These are phyloP conservation scores for Luidia sarsii DNA, from an alignment of 53 echinoderm and acorn worm species.

Conservation along the genomic window DNA sequence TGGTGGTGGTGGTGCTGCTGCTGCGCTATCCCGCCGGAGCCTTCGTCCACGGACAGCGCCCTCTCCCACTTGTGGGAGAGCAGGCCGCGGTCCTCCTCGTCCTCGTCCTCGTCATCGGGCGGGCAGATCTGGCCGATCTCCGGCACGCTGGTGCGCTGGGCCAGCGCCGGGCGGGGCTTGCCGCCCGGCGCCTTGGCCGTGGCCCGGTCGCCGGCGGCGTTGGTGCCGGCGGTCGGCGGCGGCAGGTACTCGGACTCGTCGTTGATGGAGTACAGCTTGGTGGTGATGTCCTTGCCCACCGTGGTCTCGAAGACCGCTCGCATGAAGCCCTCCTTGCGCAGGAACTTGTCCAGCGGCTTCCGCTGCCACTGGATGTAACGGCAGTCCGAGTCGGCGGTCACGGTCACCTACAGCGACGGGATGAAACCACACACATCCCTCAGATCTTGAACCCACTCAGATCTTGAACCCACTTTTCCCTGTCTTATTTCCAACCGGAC, in stretches of 20 bases:
- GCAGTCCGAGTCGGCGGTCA: conserved; percentile 86
- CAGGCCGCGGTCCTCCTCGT: conserved; percentile 52
- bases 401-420: conserved; percentile 71
- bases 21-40: background rate
- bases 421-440: background rate
- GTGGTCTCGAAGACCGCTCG: conserved; percentile 82
- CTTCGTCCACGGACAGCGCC: conserved; percentile 38
- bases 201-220: background rate
- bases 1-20: too few relatives aligned
- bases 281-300: conserved; percentile 91
- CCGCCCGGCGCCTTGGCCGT: too few relatives aligned
- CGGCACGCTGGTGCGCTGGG: conserved; percentile 26
- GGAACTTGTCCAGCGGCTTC: conserved; percentile 71
- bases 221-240: background rate
- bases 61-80: conserved; percentile 92
- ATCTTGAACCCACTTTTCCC: too few relatives aligned
- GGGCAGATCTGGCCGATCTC: conserved; percentile 53
- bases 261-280: conserved; percentile 88
- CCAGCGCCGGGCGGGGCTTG: too few relatives aligned
- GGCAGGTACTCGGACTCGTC: conserved; percentile 40
- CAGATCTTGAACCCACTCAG: background rate
- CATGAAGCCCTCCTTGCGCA: conserved; percentile 78
- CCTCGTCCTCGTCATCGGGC: conserved; percentile 52
- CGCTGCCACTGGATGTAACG: conserved; percentile 94
- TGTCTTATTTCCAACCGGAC: too few relatives aligned